Evolutionary conservation across 2,888 invertebrate genomes (phyloP).

Genomic region (Ormia ochracea): DNA sequence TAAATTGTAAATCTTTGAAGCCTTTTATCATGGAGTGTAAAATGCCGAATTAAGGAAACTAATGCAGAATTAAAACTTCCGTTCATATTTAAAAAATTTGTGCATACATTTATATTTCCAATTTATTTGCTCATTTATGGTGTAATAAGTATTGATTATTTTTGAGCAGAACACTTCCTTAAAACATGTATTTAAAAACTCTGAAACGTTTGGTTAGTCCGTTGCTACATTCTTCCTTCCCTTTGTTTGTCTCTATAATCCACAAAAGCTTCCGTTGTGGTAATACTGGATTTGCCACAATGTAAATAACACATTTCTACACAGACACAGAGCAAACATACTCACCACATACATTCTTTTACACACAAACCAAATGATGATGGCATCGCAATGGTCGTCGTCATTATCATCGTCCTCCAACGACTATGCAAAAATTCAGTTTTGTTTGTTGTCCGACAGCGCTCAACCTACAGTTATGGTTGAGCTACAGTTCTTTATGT

Average conservation of each 20-base stretch:
- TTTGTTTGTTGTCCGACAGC: conserved; percentile 47
- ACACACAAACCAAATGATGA: conserved; percentile 24
- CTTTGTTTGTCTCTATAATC: conserved; percentile 52
- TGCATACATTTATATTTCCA: conserved; percentile 4
- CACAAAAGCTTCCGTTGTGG: conserved; percentile 59
- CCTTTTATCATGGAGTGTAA: background rate
- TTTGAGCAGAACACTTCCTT: conserved; percentile 46
- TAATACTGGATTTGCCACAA: conserved; percentile 61
- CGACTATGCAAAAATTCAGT: conserved; percentile 46
- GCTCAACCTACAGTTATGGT: conserved; percentile 36
- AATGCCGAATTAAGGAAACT: background rate
- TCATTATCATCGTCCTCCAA: conserved; percentile 17
- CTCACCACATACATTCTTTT: background rate
- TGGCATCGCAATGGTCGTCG: conserved; percentile 7
- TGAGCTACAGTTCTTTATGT: conserved; percentile 38
- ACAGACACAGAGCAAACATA: conserved; percentile 8
- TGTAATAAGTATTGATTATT: conserved; percentile 41
- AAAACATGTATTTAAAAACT: conserved; percentile 12
- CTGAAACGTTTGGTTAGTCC: conserved; percentile 44
- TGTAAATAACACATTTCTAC: conserved; percentile 57
- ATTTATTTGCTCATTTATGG: conserved; percentile 36
- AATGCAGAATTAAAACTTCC: background rate
- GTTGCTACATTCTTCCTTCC: conserved; percentile 44
- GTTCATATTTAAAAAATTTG: background rate
- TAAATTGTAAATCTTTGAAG: no score